Evolutionary conservation across 2,797 vertebrate species (phyloP), one percentile per base, ranked within the genome.

Genomic region (Neomorphus geoffroyi): DNA sequence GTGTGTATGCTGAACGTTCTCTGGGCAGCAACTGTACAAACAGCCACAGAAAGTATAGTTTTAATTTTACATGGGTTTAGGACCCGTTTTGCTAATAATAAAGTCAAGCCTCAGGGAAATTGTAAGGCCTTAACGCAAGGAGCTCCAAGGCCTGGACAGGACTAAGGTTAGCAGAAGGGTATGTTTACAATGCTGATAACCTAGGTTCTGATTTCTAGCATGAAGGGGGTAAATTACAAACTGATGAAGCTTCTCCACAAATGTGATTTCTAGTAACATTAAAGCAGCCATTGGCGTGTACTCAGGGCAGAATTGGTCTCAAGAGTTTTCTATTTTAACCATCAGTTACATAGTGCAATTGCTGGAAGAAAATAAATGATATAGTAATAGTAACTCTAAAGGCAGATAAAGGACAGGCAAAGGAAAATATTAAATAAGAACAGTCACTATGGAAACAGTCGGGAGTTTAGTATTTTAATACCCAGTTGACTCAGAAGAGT

Each of bases 361-460:
- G 35, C 80, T 90, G 33, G 70, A 84, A 93, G 77, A 82, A 93
- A 94, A 95, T 79, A 93, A 90, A 92, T 0, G 4, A 72, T 50
- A 64, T 16, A 86, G 86, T 73, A 94, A 82, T 53, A 91, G 61
- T 80, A 92, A 82, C 28, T 84, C 80, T 72, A 92, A 93, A 94
- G 86, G 85, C 65, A 90, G 60, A 89, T 10, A 85, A 85, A 95
- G 69, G 87, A 86, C 70, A 77, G 79, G 50, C 90, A 53, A 96
- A 90, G 37, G 48, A 92, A 94, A 94, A 92, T 90, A 96, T 96
- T 97, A 93, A 96, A 88, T 92, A 93, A 79, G 80, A 91, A 71
- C 53, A 85, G 86, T 96, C 93, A 92, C 96, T 95, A 95, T 97
- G 92, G 93, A 91, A 96, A 96, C 94, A 24, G 84, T 92, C 88